Evolutionary conservation across 1,140 invertebrate genomes (phyloP), one percentile per base, ranked within the genome.

Genomic region (Calliphora vicina): DNA sequence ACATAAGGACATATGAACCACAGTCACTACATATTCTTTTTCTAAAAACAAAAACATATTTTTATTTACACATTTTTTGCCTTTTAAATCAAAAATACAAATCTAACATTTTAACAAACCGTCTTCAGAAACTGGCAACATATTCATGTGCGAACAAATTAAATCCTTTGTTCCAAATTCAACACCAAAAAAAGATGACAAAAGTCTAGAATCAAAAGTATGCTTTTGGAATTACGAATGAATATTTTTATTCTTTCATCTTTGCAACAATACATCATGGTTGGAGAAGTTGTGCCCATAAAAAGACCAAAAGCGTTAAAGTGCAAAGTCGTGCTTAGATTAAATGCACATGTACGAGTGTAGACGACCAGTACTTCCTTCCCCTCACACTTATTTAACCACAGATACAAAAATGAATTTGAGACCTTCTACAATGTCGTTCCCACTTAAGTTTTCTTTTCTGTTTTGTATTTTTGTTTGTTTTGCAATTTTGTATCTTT

Each of bases 251-350:
- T 23, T 67, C 61, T 67, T 67, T 67, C 10, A 20, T 23, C 20
- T 23, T 67, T 20, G n/a, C 5, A 23, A 23, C 61, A 67, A 67
- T 67, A 67, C 61, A 67, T 67, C 61, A 67, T 67, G n/a, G 61
- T 67, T 23, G 20, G 6, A 67, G 61, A 23, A 67, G 61, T 23
- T 67, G 8, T 67, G 6, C 61, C n/a, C 61, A 67, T 67, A 23
- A 67, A 67, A 67, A 20, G 1, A 67, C n/a, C n/a, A 20, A 67
- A 23, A 13, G 20, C n/a, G 61, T 67, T 23, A 67, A 23, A 23
- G 61, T 61, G 20, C 57, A 61, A 61, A 61, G 57, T 61, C 57
- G 57, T 67, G 61, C n/a, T 67, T 57, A 57, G 50, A 57, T 57
- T 57, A 17, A 67, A 67, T 23, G 61, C 61, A 67, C n/a, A 67